Evolutionary conservation across 2,797 vertebrate genomes (phyloP), one percentile per base, ranked within the genome.

Genomic region (Cynopterus sphinx): DNA sequence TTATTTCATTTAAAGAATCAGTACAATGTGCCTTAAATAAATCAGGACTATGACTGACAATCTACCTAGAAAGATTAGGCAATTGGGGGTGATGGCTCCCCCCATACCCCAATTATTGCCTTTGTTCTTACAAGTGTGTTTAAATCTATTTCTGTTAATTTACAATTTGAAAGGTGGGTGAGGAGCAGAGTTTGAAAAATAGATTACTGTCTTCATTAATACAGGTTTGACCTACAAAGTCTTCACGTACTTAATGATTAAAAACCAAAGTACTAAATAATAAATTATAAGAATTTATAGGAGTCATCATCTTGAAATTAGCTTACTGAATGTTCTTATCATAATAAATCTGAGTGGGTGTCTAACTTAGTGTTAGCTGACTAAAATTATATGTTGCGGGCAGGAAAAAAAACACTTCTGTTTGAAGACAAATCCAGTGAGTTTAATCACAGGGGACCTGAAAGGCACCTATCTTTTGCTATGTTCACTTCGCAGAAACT

Each of bases 231-330:
- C 99, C 99, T 99, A 99, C 99, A 99, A 99, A 99, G 99, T 98
- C 99, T 99, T 98, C 98, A 99, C 98, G 98, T 99, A 99, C 98
- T 99, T 98, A 98, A 98, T 98, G 99, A 99, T 99, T 99, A 98
- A 99, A 99, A 99, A 98, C 99, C 98, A 98, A 99, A 99, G 99
- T 98, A 97, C 98, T 98, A 99, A 99, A 99, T 99, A 99, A 99
- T 99, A 98, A 99, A 99, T 99, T 99, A 99, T 99, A 98, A 98
- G 98, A 98, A 99, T 99, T 98, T 99, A 99, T 98, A 99, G 99
- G 98, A 98, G 98, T 99, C 98, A 98, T 99, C 98, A 98, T 99
- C 98, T 98, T 99, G 98, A 98, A 99, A 99, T 99, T 99, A 99
- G 98, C 98, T 99, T 98, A 98, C 98, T 98, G 98, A 99, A 98